A percentile compares a stretch with the other conserved stretches of the same genome.
Conservation (phyloP, 2,888 invertebrate species). For the Hetaerina titia region DNA sequence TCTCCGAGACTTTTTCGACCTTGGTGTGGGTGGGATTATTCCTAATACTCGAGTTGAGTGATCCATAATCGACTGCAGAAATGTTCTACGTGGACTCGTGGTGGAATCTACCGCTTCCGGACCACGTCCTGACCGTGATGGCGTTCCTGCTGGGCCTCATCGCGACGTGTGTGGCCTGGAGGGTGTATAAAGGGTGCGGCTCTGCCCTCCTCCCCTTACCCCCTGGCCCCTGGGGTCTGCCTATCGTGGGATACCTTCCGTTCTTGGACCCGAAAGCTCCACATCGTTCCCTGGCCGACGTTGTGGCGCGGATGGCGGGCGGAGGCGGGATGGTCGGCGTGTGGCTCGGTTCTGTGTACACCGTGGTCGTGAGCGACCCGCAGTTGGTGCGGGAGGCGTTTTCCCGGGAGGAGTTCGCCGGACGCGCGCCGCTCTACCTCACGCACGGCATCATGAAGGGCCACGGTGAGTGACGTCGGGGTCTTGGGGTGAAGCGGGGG, state of each 20-base stretch:
- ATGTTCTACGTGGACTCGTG: slow-evolving; percentile 73
- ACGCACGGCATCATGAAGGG: slow-evolving; percentile 94
- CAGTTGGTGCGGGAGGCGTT: slow-evolving; percentile 86
- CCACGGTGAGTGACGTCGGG: slow-evolving; percentile 84
- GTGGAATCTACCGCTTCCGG: slow-evolving; percentile 75
- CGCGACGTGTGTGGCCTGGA: slow-evolving; percentile 65
- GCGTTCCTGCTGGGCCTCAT: neutral
- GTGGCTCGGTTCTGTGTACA: slow-evolving; percentile 55
- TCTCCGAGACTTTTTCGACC: neutral
- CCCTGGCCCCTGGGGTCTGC: slow-evolving; percentile 90
- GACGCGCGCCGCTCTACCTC: slow-evolving; percentile 89
- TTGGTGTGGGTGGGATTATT: slow-evolving; percentile 70
- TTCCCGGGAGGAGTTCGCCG: slow-evolving; percentile 85
- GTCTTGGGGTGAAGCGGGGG: neutral
- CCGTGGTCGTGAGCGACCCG: slow-evolving; percentile 87
- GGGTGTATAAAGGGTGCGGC: slow-evolving; percentile 67
- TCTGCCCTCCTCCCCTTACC: slow-evolving; percentile 79
- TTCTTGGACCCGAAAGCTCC: slow-evolving; percentile 85
- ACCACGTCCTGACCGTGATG: slow-evolving; percentile 74
- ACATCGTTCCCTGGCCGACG: slow-evolving; percentile 83
- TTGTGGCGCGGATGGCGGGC: slow-evolving; percentile 84
- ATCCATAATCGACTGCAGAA: slow-evolving; percentile 70
- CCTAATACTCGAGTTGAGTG: slow-evolving; percentile 72
- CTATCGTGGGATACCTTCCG: slow-evolving; percentile 88
- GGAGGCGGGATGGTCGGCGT: slow-evolving; percentile 34